Percentiles rank a stretch among this genome's conserved stretches.
Conservation (phyloP, 2,888 invertebrate species). For the Conops quadrifasciatus region DNA sequence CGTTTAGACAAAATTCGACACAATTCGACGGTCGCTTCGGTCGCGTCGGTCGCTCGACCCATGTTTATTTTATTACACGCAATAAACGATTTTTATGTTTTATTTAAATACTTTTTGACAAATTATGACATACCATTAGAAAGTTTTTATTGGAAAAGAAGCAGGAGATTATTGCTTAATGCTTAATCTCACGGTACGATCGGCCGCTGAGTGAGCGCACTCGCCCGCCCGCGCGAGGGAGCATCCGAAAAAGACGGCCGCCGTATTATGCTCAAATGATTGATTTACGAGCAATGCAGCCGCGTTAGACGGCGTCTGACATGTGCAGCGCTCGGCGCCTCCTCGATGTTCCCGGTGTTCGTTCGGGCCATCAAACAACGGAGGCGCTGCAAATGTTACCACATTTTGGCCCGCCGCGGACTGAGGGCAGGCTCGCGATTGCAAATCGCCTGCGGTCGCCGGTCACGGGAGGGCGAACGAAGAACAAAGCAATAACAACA, state of each 20-base stretch:
- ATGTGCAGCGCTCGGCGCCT: background rate
- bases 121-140: slow-evolving; percentile 46
- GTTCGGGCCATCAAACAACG: background rate
- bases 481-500: slow-evolving; percentile 1
- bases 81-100: slow-evolving; percentile 17
- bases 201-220: background rate
- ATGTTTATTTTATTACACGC: slow-evolving; percentile 6
- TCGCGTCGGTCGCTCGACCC: background rate
- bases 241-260: background rate
- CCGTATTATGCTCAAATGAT: slow-evolving; percentile 31
- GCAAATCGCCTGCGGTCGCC: background rate
- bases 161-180: too few relatives aligned
- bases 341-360: background rate
- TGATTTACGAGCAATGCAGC: slow-evolving; percentile 53
- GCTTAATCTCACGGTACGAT: slow-evolving; percentile 4
- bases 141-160: slow-evolving; percentile 24
- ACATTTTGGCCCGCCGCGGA: background rate
- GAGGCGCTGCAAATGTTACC: slow-evolving; percentile 16
- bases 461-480: background rate
- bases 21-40: too few relatives aligned
- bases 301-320: slow-evolving; percentile 45
- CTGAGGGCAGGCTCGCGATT: too few relatives aligned
- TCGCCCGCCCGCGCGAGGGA: background rate
- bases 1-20: too few relatives aligned
- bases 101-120: slow-evolving; percentile 36